Percentiles rank a stretch among this genome's conserved stretches.
Evolutionary conservation across 2,113 vertebrate species (phyloP).

Genomic region (Vombatus ursinus): DNA sequence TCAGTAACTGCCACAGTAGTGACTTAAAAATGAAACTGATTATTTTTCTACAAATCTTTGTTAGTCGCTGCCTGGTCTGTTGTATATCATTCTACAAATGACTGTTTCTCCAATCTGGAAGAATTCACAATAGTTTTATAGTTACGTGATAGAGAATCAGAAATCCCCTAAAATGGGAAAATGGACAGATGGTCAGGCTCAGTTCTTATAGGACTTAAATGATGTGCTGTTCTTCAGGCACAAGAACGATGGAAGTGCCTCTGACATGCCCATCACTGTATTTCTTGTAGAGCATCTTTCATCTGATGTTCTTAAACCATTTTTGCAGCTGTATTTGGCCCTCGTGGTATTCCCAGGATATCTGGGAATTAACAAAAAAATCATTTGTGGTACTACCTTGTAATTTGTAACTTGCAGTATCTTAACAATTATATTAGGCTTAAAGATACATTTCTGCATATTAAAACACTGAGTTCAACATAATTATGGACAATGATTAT

Average conservation of each 20-base stretch:
- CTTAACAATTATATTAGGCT: neutral
- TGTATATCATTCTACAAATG: conserved; percentile 24
- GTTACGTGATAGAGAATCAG: conserved; percentile 64
- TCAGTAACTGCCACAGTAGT: conserved; percentile 63
- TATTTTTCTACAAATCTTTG: conserved; percentile 64
- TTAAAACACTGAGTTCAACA: conserved; percentile 15
- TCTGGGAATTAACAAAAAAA: conserved; percentile 27
- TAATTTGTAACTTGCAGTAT: conserved; percentile 5
- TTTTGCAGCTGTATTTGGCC: neutral
- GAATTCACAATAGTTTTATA: conserved; percentile 65
- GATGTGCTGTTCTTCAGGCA: conserved; percentile 23
- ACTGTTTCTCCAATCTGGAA: conserved; percentile 24
- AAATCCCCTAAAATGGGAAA: conserved; percentile 44
- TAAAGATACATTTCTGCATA: conserved; percentile 1
- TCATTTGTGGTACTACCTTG: conserved; percentile 15
- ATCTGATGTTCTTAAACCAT: neutral
- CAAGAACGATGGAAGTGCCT: conserved; percentile 10
- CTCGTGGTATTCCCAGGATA: neutral
- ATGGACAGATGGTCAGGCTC: conserved; percentile 23
- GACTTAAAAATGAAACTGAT: conserved; percentile 60
- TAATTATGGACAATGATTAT: neutral
- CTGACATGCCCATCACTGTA: neutral
- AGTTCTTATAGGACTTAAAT: neutral
- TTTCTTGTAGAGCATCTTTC: neutral
- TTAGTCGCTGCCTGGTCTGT: conserved; percentile 53